Conservation (phyloP, 2,113 vertebrate genomes). For the Poecile atricapillus region DNA sequence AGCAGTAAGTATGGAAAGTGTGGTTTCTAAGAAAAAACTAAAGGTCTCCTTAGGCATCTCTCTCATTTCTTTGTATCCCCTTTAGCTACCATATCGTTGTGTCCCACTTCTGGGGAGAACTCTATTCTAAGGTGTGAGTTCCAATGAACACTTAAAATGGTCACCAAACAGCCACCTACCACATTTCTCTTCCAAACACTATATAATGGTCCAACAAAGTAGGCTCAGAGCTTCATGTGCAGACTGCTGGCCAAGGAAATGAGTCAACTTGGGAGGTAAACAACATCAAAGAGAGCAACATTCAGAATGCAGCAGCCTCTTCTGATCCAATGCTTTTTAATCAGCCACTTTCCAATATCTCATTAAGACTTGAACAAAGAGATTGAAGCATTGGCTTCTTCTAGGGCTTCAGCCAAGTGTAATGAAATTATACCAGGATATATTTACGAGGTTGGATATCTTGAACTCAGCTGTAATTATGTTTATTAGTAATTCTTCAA, state of each 20-base stretch:
- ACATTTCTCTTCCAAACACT: background rate
- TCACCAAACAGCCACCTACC: background rate
- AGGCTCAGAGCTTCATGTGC: background rate
- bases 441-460: conserved; percentile 37
- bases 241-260: background rate
- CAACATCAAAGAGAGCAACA: conserved; percentile 20
- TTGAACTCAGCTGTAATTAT: conserved; percentile 25
- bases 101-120: background rate
- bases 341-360: conserved; percentile 34
- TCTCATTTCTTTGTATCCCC: fast-evolving
- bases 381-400: conserved; percentile 13
- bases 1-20: background rate
- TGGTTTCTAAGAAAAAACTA: background rate
- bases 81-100: background rate
- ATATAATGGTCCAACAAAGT: background rate
- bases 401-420: background rate
- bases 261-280: conserved; percentile 11
- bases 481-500: conserved; percentile 42
- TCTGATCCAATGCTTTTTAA: conserved; percentile 25
- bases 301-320: background rate
- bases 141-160: fast-evolving
- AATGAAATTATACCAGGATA: conserved; percentile 49
- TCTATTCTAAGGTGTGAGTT: background rate
- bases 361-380: conserved; percentile 43
- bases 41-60: background rate